Conservation (phyloP, 2,113 vertebrate species). For the Microtus oregoni region DNA sequence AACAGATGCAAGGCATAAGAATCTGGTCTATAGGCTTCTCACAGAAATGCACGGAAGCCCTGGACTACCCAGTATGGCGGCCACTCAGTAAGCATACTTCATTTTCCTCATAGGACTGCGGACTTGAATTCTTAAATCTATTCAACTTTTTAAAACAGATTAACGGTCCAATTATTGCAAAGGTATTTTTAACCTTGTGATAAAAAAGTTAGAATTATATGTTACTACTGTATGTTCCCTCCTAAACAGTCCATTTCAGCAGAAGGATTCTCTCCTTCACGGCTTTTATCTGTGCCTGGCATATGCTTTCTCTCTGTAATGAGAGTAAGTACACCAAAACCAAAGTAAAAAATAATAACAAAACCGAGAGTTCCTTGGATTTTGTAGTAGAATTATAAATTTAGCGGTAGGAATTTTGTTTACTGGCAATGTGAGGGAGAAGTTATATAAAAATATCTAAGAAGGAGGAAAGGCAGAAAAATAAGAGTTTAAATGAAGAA, state of each 20-base stretch:
- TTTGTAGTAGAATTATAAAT: not conserved
- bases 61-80: accelerated
- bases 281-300: accelerated
- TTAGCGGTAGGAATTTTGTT: not conserved
- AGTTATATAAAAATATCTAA: not conserved
- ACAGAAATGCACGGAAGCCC: not conserved
- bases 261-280: accelerated
- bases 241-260: accelerated
- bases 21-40: not conserved
- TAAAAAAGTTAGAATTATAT: not conserved
- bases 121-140: not conserved
- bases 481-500: not conserved
- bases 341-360: not conserved
- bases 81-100: not conserved
- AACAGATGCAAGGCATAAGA: conserved; percentile 32
- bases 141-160: not conserved
- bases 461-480: conserved; percentile 48
- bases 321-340: not conserved
- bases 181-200: not conserved
- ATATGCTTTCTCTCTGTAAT: not conserved
- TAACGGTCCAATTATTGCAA: not conserved
- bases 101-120: not conserved
- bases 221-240: not conserved
- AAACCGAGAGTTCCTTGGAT: not conserved
- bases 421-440: conserved; percentile 18